These are phyloP conservation scores for Diadema setosum DNA, from an alignment of 35 echinoderm and acorn worm genomes.

Conservation along the genomic window DNA sequence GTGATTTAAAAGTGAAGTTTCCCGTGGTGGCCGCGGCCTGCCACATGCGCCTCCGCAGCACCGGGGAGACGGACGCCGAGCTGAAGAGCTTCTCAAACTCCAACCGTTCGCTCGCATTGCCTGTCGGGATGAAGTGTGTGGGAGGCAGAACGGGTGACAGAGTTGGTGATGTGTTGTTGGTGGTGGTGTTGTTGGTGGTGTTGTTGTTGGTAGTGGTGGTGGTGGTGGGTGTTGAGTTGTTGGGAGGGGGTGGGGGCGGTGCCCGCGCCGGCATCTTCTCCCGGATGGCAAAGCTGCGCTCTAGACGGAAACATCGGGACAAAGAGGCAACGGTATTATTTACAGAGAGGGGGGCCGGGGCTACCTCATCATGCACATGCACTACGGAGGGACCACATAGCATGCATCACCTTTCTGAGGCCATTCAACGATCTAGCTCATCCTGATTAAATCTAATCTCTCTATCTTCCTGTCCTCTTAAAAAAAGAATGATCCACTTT, in stretches of 20 bases:
- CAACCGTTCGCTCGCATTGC: not conserved
- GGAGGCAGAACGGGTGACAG: slow-evolving; percentile 24
- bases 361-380: not conserved
- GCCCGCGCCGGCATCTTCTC: slow-evolving; percentile 63
- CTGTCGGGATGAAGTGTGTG: slow-evolving; percentile 29
- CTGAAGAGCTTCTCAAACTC: slow-evolving; percentile 41
- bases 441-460: too few relatives aligned
- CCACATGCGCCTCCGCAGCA: slow-evolving; percentile 48
- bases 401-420: too few relatives aligned
- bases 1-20: slow-evolving; percentile 2
- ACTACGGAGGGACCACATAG: not conserved
- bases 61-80: slow-evolving; percentile 48
- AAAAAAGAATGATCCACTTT: too few relatives aligned
- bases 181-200: too few relatives aligned
- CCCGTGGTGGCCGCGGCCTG: slow-evolving; percentile 13
- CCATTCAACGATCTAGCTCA: too few relatives aligned
- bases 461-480: too few relatives aligned
- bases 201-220: not conserved
- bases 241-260: slow-evolving; percentile 75
- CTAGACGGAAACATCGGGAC: slow-evolving; percentile 35
- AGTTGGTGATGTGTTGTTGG: not conserved
- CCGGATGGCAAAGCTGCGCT: slow-evolving; percentile 42
- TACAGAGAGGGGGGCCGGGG: slow-evolving; percentile 4
- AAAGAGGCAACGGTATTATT: not conserved
- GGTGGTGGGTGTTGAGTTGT: not conserved